Evolutionary conservation across 2,888 invertebrate genomes (phyloP).

Genomic region (Pristionchus mayeri): DNA sequence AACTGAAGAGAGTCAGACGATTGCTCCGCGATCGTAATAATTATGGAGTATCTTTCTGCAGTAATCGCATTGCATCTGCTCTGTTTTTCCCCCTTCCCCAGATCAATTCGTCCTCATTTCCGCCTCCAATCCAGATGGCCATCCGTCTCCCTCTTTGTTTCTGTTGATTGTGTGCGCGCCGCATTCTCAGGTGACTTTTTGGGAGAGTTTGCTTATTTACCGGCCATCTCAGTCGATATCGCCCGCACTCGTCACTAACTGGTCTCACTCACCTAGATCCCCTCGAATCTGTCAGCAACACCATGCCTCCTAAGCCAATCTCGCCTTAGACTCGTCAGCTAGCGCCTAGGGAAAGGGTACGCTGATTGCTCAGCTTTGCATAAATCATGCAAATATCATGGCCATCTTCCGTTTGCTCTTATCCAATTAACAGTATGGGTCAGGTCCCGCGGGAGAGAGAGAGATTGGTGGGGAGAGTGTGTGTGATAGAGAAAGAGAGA

Average conservation of each 20-base stretch:
- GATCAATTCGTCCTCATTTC: not conserved
- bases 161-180: conserved; percentile 24
- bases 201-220: conserved; percentile 20
- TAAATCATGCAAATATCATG: conserved; percentile 50
- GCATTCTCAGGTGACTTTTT: conserved; percentile 15
- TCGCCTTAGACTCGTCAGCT: not conserved
- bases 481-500: not conserved
- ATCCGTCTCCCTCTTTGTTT: conserved; percentile 13
- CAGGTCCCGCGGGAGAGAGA: conserved; percentile 38
- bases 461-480: too few relatives aligned
- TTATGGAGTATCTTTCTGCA: not conserved
- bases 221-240: not conserved
- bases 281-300: not conserved
- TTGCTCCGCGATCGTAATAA: too few relatives aligned
- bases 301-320: too few relatives aligned
- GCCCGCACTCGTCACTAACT: not conserved
- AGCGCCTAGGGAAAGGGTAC: conserved; percentile 28
- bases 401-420: conserved; percentile 43
- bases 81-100: not conserved
- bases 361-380: conserved; percentile 44
- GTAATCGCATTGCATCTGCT: not conserved
- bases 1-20: too few relatives aligned
- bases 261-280: not conserved
- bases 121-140: conserved; percentile 16
- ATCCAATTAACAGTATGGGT: conserved; percentile 45